Evolutionary conservation across 2,113 vertebrate species (phyloP), one percentile per base, ranked within the genome.

Genomic region (Scomber japonicus): DNA sequence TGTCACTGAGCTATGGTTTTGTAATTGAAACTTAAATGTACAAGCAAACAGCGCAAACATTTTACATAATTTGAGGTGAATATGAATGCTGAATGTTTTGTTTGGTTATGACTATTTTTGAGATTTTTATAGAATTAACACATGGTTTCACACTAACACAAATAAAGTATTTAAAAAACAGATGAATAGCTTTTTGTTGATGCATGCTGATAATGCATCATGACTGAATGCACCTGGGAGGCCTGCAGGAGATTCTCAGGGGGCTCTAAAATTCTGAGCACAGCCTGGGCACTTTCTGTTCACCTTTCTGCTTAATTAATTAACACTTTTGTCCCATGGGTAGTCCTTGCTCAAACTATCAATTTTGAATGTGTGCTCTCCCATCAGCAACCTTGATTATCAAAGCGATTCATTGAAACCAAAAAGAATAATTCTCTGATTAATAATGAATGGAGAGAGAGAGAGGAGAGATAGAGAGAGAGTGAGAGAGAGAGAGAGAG

Each of bases 301-400:
- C 80, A 84, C 75, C 83, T 82, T 74, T 74, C 56, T 60, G 81
- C 78, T 88, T 88, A 87, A 89, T 88, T 83, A 91, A 87, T 88
- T 81, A 86, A 86, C 80, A 76, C 57, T 75, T 80, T 74, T 80
- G 83, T 88, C 83, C 68, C 71, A 31, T 11, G 82, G 87, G 83
- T 80, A 50, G 84, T 57, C 82, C 67, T 35, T 75, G 61, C 75
- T 86, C 82, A 88, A 82, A 85, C 66, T 86, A 67, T 78, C 71
- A 83, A 63, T 87, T 89, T 73, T 78, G 56, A 81, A 87, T 59
- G 73, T 78, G 73, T 76, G 78, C 56, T 75, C 78, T 40, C 46
- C 83, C 81, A 77, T 90, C 82, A 82, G 81, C 78, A 82, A 88
- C 83, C 83, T 87, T 89, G 85, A 90, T 90, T 91, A 88, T 90